phyloP scores from a whole-genome alignment of 1,140 invertebrate genomes.

The Xylocopa sonorina region DNA sequence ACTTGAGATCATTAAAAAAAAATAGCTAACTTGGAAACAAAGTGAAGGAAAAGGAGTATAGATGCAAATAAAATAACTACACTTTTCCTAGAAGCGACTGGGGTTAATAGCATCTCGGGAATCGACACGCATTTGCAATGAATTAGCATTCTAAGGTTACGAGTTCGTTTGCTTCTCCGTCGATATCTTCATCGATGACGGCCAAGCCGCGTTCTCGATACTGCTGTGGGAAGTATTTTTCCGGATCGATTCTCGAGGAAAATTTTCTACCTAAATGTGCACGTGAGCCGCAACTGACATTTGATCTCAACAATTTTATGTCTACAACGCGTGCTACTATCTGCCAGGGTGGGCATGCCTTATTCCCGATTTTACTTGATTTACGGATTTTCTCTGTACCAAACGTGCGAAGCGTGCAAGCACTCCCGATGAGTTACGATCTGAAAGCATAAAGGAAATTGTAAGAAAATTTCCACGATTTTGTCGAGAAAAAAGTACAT shows the following conservation, averaged over 20 bases:
- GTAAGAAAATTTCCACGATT: no score
- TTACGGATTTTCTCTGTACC: background rate
- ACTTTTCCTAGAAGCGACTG: background rate
- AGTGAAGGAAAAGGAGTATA: no score
- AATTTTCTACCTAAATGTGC: constrained; percentile 6
- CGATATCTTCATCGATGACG: constrained; percentile 39
- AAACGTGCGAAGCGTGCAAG: background rate
- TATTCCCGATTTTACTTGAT: no score
- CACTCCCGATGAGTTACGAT: no score
- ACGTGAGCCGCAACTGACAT: background rate
- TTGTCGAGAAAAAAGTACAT: no score
- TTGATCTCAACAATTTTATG: constrained; percentile 2
- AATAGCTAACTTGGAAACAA: no score
- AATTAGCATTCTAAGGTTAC: constrained; percentile 27
- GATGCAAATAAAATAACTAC: background rate
- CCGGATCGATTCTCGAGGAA: background rate
- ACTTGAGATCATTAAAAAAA: no score
- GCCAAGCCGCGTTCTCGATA: background rate
- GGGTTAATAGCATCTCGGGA: constrained; percentile 15
- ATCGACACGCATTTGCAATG: constrained; percentile 22
- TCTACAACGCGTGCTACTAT: no score
- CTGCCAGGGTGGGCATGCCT: background rate
- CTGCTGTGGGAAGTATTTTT: background rate
- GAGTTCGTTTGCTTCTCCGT: constrained; percentile 34
- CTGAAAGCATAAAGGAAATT: background rate